Evolutionary conservation across 1,140 invertebrate species (phyloP).

Genomic region (Drosophila orosa): DNA sequence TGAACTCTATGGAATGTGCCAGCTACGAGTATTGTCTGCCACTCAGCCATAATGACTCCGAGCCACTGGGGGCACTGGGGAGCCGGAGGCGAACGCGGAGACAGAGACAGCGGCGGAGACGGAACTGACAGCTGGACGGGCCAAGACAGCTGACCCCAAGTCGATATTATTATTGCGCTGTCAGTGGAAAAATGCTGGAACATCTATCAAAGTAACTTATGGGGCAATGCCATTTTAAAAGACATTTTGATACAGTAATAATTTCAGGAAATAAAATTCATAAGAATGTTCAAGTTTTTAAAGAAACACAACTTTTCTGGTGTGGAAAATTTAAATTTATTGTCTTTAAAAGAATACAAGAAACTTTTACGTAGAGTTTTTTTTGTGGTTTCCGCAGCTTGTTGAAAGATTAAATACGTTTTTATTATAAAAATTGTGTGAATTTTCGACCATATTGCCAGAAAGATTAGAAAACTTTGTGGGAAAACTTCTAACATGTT

Average conservation of each 20-base stretch:
- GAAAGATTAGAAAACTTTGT: too few relatives aligned
- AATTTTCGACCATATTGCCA: too few relatives aligned
- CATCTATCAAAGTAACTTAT: constrained; percentile 9
- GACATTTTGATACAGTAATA: background rate
- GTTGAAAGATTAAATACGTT: too few relatives aligned
- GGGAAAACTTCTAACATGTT: too few relatives aligned
- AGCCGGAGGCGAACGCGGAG: constrained; percentile 15
- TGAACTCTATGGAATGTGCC: constrained; percentile 51
- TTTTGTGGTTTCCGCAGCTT: too few relatives aligned
- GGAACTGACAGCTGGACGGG: constrained; percentile 54
- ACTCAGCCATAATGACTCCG: constrained; percentile 72
- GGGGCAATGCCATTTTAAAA: constrained; percentile 1
- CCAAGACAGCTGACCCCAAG: constrained; percentile 43
- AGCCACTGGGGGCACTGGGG: constrained; percentile 23
- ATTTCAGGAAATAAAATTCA: background rate
- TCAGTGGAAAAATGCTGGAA: constrained; percentile 13
- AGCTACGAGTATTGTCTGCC: constrained; percentile 49
- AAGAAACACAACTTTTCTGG: background rate
- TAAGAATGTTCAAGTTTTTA: background rate
- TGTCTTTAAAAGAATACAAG: too few relatives aligned
- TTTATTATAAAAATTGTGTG: too few relatives aligned
- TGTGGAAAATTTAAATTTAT: background rate
- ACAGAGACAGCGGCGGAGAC: constrained; percentile 1
- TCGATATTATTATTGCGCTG: constrained; percentile 60
- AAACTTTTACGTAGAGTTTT: too few relatives aligned